These are phyloP conservation scores for Aspiorhynchus laticeps DNA, from an alignment of 2,113 vertebrate species.

Conservation along the genomic window DNA sequence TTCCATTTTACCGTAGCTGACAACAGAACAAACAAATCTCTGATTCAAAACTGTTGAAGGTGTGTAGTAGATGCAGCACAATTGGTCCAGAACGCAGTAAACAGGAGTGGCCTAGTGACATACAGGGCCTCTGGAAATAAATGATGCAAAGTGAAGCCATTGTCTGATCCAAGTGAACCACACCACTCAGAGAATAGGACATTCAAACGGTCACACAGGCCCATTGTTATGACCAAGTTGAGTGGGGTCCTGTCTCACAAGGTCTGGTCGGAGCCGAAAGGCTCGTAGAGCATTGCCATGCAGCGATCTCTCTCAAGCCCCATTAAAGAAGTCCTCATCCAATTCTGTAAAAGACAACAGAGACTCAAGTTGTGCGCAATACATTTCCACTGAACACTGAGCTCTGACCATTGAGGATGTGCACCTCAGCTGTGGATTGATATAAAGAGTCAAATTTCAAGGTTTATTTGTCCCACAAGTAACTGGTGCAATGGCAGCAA, in stretches of 20 bases:
- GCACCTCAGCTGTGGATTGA: not conserved
- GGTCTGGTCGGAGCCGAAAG: slow-evolving; percentile 44
- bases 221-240: slow-evolving; percentile 68
- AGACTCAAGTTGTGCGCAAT: slow-evolving; percentile 11
- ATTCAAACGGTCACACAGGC: slow-evolving; percentile 76
- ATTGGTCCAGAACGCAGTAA: slow-evolving; percentile 68
- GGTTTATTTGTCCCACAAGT: not conserved
- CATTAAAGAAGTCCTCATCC: slow-evolving; percentile 28
- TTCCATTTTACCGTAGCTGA: slow-evolving; percentile 2
- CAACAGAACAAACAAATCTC: not conserved
- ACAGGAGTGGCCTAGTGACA: slow-evolving; percentile 67
- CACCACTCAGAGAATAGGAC: slow-evolving; percentile 72
- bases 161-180: slow-evolving; percentile 79
- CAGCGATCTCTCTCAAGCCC: slow-evolving; percentile 27
- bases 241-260: slow-evolving; percentile 44
- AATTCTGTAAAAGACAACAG: slow-evolving; percentile 37
- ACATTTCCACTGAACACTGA: slow-evolving; percentile 9
- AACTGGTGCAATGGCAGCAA: not conserved
- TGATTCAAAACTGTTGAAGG: slow-evolving; percentile 36
- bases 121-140: slow-evolving; percentile 64
- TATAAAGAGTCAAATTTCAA: slow-evolving; percentile 1
- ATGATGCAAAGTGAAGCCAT: slow-evolving; percentile 77
- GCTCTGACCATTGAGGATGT: not conserved
- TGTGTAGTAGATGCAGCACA: slow-evolving; percentile 5
- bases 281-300: slow-evolving; percentile 28